Percentiles rank a stretch among this genome's conserved stretches.
phyloP scores from a whole-genome alignment of 2,888 invertebrate species.

The Stenolophus ochropezus region DNA sequence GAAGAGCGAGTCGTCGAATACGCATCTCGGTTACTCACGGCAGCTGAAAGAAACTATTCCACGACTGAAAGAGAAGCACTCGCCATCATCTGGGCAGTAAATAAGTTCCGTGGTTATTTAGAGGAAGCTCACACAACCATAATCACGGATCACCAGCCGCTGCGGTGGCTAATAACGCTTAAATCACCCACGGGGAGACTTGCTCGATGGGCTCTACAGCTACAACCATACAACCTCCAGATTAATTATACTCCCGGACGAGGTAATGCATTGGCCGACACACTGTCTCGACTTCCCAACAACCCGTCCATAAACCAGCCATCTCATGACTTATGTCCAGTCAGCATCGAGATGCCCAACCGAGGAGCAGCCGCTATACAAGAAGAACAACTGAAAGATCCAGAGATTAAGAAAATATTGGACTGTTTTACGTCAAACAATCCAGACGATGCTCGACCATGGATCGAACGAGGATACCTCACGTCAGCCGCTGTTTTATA shows the following conservation, averaged over 20 bases:
- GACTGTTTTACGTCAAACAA: constrained; percentile 3
- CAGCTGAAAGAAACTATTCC: constrained; percentile 63
- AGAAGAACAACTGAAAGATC: constrained; percentile 60
- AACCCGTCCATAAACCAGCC: background rate
- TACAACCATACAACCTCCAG: constrained; percentile 69
- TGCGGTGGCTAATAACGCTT: constrained; percentile 70
- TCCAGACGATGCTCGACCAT: background rate
- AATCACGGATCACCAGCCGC: constrained; percentile 70
- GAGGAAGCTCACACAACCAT: constrained; percentile 67
- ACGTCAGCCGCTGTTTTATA: constrained; percentile 53
- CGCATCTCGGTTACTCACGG: background rate
- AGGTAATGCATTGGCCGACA: constrained; percentile 69
- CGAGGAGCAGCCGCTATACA: background rate
- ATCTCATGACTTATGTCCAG: constrained; percentile 6
- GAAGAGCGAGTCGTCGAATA: background rate
- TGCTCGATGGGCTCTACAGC: constrained; percentile 69
- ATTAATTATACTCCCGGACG: constrained; percentile 69
- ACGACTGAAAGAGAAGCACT: constrained; percentile 21
- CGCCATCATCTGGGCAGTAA: constrained; percentile 66
- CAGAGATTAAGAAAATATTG: constrained; percentile 57
- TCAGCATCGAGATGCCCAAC: background rate
- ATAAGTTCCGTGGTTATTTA: constrained; percentile 69
- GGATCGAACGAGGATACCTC: constrained; percentile 15
- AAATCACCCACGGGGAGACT: constrained; percentile 69
- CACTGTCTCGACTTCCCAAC: constrained; percentile 60